These are phyloP conservation scores for Buceros bicornis DNA, from an alignment of 2,797 vertebrate species.

Conservation along the genomic window DNA sequence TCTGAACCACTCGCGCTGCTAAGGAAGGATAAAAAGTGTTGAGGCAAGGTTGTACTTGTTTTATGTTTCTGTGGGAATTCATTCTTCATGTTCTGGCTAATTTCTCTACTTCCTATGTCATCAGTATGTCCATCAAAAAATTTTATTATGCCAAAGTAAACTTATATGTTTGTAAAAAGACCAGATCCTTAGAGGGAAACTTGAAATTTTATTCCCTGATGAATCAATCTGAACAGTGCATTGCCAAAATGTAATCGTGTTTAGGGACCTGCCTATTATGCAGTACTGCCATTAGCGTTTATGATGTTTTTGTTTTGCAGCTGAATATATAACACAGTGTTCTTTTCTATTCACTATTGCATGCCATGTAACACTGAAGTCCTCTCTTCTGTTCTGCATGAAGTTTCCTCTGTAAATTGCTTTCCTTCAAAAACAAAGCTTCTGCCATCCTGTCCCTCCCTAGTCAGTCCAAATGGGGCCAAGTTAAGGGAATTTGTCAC, in stretches of 20 bases:
- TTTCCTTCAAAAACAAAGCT: neutral
- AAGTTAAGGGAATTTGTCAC: neutral
- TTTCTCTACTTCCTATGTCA: neutral
- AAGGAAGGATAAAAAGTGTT: neutral
- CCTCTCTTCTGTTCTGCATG: neutral
- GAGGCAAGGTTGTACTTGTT: neutral
- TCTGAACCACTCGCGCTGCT: neutral
- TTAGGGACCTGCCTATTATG: neutral
- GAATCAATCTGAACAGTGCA: neutral
- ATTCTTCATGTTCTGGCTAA: neutral
- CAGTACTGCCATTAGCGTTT: neutral
- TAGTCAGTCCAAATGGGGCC: neutral
- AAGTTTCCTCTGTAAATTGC: neutral
- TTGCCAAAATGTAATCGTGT: neutral
- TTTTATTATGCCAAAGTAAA: neutral
- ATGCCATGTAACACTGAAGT: neutral
- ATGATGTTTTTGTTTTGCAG: neutral
- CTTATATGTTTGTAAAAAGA: neutral
- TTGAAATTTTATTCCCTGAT: constrained; percentile 7
- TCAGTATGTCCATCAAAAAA: neutral
- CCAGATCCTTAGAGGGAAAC: neutral
- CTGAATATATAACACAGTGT: neutral
- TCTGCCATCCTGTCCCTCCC: neutral
- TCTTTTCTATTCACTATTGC: neutral
- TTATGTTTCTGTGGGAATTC: neutral